A percentile compares a stretch with the other conserved stretches of the same genome.
Conservation (phyloP, 2,797 vertebrate species). For the Aeoliscus strigatus region DNA sequence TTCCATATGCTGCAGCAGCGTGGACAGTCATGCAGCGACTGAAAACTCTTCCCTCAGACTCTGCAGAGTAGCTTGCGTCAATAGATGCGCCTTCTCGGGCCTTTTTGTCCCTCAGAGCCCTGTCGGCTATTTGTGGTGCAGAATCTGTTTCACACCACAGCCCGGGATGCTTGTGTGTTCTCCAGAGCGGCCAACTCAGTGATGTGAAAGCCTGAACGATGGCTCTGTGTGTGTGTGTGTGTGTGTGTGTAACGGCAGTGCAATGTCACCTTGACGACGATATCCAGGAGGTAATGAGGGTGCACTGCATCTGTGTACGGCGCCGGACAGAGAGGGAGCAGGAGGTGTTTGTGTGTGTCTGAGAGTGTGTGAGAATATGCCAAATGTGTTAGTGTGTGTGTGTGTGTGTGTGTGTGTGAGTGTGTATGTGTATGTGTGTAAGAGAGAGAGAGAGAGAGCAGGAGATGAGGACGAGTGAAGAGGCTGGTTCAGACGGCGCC, state of each 20-base stretch:
- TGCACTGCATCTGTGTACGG: conserved; percentile 57
- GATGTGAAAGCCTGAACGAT: conserved; percentile 64
- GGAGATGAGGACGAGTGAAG: too few species aligned
- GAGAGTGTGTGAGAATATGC: conserved; percentile 51
- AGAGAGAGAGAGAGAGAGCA: conserved; percentile 43
- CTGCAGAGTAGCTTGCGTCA: conserved; percentile 2
- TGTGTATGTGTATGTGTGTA: conserved; percentile 23
- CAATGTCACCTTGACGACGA: conserved; percentile 77
- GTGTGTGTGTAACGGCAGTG: conserved; percentile 20
- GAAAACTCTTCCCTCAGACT: background rate
- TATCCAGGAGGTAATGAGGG: conserved; percentile 63
- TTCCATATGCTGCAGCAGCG: conserved; percentile 56
- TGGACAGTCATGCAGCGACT: conserved; percentile 24
- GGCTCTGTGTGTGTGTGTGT: conserved; percentile 14
- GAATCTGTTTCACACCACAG: conserved; percentile 45
- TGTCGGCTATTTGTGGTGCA: conserved; percentile 25
- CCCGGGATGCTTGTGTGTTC: conserved; percentile 54
- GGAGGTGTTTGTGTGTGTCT: conserved; percentile 42
- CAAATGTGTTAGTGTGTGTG: conserved; percentile 50
- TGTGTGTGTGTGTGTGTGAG: conserved; percentile 38
- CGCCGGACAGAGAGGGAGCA: conserved; percentile 54
- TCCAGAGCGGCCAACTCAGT: conserved; percentile 49
- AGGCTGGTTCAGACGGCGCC: conserved; percentile 59
- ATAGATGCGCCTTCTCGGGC: conserved; percentile 12
- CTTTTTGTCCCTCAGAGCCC: conserved; percentile 29